Base-by-base conservation (phyloP, 2,888 invertebrate species). In the Parelbella ahira region DNA sequence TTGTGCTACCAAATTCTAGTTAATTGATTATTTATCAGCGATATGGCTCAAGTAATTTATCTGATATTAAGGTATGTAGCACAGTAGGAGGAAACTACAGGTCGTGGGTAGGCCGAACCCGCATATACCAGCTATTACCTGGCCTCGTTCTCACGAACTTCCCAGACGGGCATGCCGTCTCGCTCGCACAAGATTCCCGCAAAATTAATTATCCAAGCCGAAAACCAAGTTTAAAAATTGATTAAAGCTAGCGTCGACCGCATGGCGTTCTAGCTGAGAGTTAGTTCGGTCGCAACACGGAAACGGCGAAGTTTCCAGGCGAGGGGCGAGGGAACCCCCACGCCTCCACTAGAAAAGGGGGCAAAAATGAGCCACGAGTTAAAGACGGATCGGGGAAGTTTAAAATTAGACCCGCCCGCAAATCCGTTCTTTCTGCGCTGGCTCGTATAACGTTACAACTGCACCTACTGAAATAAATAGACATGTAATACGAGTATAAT, bases 201-300 rank as follows among this genome's bases (percentile, higher is more conserved):
- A 47, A 56, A 63, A 57, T 55, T 56, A 61, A 61, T 64, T 56
- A 65, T 54, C 57, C 54, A 58, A 60, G 60, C 62, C 60, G 58
- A 59, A 70, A 76, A 75, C 68, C 64, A 71, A 78, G 72, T 79
- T 78, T 70, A 79, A 79, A 79, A 79, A 79, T 78, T 80, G 75
- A 78, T 78, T 77, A 80, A 77, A 76, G 62, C 71, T 58, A 59
- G 63, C 67, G 56, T 52, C 63, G 62, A 70, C 75, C 74, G 55
- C 74, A 69, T 51, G 50, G 44, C 53, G 53, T 55, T 25, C 39
- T 39, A 30, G 49, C 55, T 53, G 60, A 60, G 63, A 61, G 63
- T 50, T 59, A 66, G 68, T 64, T 63, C 27, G n/a, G 25, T 27
- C 59, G 50, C 70, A 65, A 62, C 60, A 62, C 67, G 67, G 67